Base-by-base conservation (phyloP, 2,797 vertebrate genomes). In the Nyctalus aviator region DNA sequence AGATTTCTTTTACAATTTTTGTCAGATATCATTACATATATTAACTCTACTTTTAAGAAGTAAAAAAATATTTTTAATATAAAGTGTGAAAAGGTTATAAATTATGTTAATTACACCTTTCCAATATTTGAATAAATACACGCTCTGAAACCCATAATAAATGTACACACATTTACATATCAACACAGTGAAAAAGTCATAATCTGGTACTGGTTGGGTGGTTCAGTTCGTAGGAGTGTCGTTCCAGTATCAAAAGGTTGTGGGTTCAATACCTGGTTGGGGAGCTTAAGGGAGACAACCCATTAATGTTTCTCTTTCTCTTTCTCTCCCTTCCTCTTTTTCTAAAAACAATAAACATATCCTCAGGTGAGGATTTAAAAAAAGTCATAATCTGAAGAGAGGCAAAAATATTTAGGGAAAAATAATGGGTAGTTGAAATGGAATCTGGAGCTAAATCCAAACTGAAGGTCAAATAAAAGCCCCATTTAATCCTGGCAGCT, bases 11-110 rank as follows among this genome's bases (percentile, higher is more conserved):
- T 68, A 13, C 4, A 48, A 14, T 82, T 81, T 72, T 94, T 77
- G 78, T 48, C 8, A 79, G n/a, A 4, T 66, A n/a, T 69, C 11
- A 30, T 62, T 77, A 64, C 17, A 68, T 87, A 64, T 37, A 64
- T n/a, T 91, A 84, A 59, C 11, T 89, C 27, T 37, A 82, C 2
- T 90, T 73, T 82, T 62, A 85, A 79, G 9, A 11, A 30, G 69
- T 71, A 66, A 83, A 85, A 95, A 95, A 32, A 64, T 50, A 55
- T 66, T 62, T 73, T 73, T 93, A 84, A 20, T 84, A n/a, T 78
- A 81, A 84, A 87, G 64, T 55, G 6, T 90, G 35, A 77, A 78
- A 79, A 69, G 76, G 8, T 77, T 89, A 57, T 62, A 64, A 87
- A 76, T 91, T 85, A 53, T 48, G 10, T 32, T 57, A 83, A 71